Percentiles rank a stretch among this genome's conserved stretches.
Conservation (phyloP, 2,888 invertebrate genomes). For the Clepsis dumicolana region DNA sequence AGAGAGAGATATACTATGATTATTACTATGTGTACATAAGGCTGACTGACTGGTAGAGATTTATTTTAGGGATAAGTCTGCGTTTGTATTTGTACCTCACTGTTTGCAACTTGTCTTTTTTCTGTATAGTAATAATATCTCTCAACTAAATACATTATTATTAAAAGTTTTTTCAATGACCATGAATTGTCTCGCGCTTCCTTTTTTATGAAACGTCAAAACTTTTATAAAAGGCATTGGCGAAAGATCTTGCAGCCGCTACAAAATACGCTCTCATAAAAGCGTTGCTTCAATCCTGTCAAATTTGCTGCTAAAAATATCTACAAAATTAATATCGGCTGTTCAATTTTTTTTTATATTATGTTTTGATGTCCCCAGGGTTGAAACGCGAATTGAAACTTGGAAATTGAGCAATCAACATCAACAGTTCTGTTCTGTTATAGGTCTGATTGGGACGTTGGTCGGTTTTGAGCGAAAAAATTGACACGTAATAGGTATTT, state of each 20-base stretch:
- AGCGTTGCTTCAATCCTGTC: conserved; percentile 55
- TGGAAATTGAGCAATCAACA: not conserved
- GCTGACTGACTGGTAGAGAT: too few relatives aligned
- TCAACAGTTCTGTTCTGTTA: too few relatives aligned
- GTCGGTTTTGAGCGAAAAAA: not conserved
- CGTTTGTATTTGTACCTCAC: too few relatives aligned
- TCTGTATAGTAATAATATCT: too few relatives aligned
- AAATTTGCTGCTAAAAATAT: conserved; percentile 56
- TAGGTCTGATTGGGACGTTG: not conserved
- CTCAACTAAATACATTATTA: too few relatives aligned
- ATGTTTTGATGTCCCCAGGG: conserved; percentile 39
- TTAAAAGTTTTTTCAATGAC: too few relatives aligned
- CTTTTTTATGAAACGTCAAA: conserved; percentile 32
- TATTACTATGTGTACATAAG: too few relatives aligned
- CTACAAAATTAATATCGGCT: conserved; percentile 48
- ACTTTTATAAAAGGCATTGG: conserved; percentile 32
- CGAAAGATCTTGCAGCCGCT: conserved; percentile 14
- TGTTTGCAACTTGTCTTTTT: too few relatives aligned
- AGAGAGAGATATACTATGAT: too few relatives aligned
- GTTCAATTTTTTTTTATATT: conserved; percentile 31
- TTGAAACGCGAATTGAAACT: conserved; percentile 12
- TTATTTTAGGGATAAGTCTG: too few relatives aligned
- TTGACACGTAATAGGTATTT: not conserved
- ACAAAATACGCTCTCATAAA: conserved; percentile 47
- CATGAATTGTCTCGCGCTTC: not conserved